Base-by-base conservation (phyloP, 2,888 invertebrate species). In the Meteorus colon region DNA sequence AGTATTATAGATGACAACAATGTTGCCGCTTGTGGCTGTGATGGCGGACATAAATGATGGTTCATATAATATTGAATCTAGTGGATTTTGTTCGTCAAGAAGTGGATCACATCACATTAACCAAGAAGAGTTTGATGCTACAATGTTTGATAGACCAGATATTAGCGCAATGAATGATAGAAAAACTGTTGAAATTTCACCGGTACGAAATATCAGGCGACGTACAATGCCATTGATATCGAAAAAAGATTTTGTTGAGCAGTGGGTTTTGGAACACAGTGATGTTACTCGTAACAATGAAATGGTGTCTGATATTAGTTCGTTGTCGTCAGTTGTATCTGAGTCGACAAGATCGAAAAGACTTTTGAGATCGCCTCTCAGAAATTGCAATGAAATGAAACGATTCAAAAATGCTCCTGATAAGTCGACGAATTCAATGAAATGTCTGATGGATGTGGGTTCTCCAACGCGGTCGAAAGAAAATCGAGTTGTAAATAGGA, bases 221-320 rank as follows among this genome's bases (percentile, higher is more conserved):
- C 29, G 48, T 48, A 10, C 34, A n/a, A 16, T 29, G 14, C 29
- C 48, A 51, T n/a, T 27, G 1, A 12, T 74, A 1, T 76, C 77
- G 4, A 86, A 81, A 29, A 37, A 5, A 0, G 82, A 85, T 37
- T 83, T 80, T 65, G 80, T 85, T 3, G 74, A 79, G n/a, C 79
- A 81, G 48, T 85, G 85, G 86, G 76, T 85, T 34, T 79, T 81
- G 62, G 76, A 79, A 34, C 81, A 82, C 34, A 60, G 62, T 16
- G 63, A 77, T 41, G 19, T 29, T 24, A 55, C 66, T 37, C 19
- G 34, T 19, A 75, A 73, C 12, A 6, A 41, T 41, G 37, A 48
- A 31, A 48, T n/a, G n/a, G 10, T 12, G n/a, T 48, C 34, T 37
- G 29, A 41, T 41, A 41, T 12, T 14, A 31, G 45, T 16, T 48